Evolutionary conservation across 1,140 invertebrate species (phyloP), one percentile per base, ranked within the genome.

Genomic region (Procambarus clarkii): DNA sequence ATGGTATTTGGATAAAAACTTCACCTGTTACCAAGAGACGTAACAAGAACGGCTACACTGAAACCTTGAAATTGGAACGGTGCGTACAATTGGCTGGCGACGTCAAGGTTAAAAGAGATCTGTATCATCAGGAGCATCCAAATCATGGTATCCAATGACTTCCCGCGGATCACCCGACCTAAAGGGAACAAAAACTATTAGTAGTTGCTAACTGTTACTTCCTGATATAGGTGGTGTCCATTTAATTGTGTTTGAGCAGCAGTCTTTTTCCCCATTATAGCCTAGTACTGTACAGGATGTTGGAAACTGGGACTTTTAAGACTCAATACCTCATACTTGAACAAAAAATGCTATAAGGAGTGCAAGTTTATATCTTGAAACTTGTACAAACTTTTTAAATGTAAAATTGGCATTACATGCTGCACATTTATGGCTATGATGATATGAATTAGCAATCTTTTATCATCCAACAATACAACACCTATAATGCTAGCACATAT

Each of bases 91-190:
- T 64, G 34, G 74, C 58, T 24, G 58, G 48, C 11, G 88, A 54
- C 54, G 76, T 60, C 46, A 60, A 80, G 93, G 92, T 95, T 95
- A 97, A 94, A 96, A 96, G 94, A 96, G 95, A 93, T 97, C 97
- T 93, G 95, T 95, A 94, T 97, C 97, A 91, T 95, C 95, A 94
- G 96, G 96, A 93, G 97, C 96, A 95, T 97, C 97, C 95, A 98
- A 95, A 95, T 98, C 97, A 95, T 96, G 96, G 96, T 98, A 98
- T 94, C 96, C 96, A 95, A 97, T 95, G 94, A 97, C 95, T 94
- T 96, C 95, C 94, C 97, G 96, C 92, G 95, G 95, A 93, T 96
- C 96, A 77, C 94, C 93, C 79, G 93, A 93, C 92, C 94, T 93
- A 93, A 80, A 34, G 86, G 83, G 77, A 64, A 64, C 69, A 74